phyloP scores from a whole-genome alignment of 2,113 vertebrate species.

The Scomber scombrus region DNA sequence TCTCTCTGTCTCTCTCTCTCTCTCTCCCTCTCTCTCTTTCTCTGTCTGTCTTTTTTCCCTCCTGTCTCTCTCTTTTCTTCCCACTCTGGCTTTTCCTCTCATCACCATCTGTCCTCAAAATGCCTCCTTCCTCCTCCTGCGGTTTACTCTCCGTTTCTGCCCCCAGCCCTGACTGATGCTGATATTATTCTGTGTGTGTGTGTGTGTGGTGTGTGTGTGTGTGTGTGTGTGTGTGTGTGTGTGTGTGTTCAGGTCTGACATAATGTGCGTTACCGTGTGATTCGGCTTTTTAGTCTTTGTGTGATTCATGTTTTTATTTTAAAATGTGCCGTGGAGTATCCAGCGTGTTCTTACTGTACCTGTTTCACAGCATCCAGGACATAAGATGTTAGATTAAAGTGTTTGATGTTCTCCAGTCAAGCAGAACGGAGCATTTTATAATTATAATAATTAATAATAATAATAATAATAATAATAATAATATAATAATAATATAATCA shows the following conservation, averaged over 20 bases:
- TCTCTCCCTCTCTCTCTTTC: neutral
- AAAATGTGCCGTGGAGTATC: neutral
- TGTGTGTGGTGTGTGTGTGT: conserved; percentile 3
- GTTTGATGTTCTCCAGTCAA: too few relatives aligned
- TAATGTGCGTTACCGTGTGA: neutral
- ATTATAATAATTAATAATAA: too few relatives aligned
- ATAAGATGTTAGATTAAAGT: too few relatives aligned
- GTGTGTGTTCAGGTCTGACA: neutral
- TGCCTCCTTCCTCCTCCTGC: neutral
- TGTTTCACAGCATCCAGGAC: too few relatives aligned
- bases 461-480: too few relatives aligned
- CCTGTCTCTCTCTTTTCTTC: neutral
- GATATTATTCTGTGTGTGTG: neutral
- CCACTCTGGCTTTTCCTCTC: neutral
- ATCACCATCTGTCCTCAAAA: neutral
- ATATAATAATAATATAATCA: too few relatives aligned
- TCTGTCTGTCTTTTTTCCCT: neutral
- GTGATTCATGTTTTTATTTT: conserved; percentile 12
- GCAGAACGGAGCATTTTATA: too few relatives aligned
- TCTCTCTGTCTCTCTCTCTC: neutral
- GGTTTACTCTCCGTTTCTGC: neutral
- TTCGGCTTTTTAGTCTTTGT: neutral
- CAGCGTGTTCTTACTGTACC: too few relatives aligned
- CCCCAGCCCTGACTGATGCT: neutral
- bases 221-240: conserved; percentile 5